Base-by-base conservation (phyloP, 2,797 vertebrate species). In the Eremophila alpestris region DNA sequence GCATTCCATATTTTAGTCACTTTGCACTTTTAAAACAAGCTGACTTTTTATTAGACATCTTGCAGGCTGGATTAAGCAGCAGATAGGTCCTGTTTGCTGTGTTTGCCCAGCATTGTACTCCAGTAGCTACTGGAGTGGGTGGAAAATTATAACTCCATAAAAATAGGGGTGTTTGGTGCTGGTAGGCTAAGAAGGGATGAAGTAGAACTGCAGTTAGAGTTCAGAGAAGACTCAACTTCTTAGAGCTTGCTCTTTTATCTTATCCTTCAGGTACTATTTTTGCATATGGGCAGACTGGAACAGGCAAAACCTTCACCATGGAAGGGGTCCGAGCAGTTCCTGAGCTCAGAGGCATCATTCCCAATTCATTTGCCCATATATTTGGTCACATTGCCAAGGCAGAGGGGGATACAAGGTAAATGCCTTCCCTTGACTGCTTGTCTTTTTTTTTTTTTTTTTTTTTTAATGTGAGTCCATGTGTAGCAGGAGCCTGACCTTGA, bases 371-470 rank as follows among this genome's bases (percentile, higher is more conserved):
- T 97, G 99, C 99, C 88, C 99, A 99, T 93, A 97, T 99, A 93
- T 99, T 99, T 97, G 99, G 99, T 83, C 99, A 99, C 96, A 99
- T 99, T 95, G 99, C 99, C 95, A 99, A 99, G 97, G 99, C 99
- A 94, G 99, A 99, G 92, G 99, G 99, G 27, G 99, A 99, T 93
- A 99, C 99, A 38, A 99, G 99, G 99, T 99, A 97, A 97, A 94
- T 27, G 14, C 48, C 36, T 85, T 78, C 27, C 77, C 23, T 71
- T 93, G 18, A 9, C 24, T 73, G 32, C 24, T 55, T 29, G 38
- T 38, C 29, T 75, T 6, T 40, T 13, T 13, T 27, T 16, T 45
- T n/a, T n/a, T n/a, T 11, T 34, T 23, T 51, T 46, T 67, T 49
- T 32, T 43, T 58, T 16, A 32, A 24, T 5, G 3, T 22, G 41